phyloP scores from a whole-genome alignment of 2,113 vertebrate genomes.

The Castor canadensis region DNA sequence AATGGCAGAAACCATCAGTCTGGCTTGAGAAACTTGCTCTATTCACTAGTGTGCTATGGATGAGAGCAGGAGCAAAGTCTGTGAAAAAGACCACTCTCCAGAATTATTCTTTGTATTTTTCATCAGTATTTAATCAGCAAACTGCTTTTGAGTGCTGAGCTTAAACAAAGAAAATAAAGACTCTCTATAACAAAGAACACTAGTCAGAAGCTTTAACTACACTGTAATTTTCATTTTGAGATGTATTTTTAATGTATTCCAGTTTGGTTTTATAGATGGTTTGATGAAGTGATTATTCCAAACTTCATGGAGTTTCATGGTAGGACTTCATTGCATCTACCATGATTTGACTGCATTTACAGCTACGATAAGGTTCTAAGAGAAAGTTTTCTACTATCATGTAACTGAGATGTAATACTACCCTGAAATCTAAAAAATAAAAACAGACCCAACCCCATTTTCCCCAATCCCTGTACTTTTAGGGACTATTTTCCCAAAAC shows the following conservation, averaged over 20 bases:
- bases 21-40: not conserved
- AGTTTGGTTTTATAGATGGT: not conserved
- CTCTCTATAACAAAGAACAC: not conserved
- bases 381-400: not conserved
- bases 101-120: not conserved
- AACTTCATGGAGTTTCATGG: not conserved
- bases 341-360: not conserved
- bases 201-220: not conserved
- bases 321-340: not conserved
- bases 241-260: not conserved
- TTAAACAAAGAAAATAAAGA: constrained; percentile 41
- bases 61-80: not conserved
- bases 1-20: not conserved
- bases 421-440: constrained; percentile 1
- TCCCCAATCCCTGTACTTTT: not conserved
- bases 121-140: constrained; percentile 34
- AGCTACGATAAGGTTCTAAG: not conserved
- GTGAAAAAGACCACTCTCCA: not conserved
- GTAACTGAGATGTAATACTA: not conserved
- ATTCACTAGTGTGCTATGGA: not conserved
- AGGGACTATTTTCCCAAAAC: not conserved
- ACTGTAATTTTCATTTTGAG: not conserved
- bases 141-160: not conserved
- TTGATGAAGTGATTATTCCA: not conserved
- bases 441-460: not conserved